A percentile compares a stretch with the other conserved stretches of the same genome.
Evolutionary conservation across 2,888 invertebrate genomes (phyloP).

Genomic region (Chesias legatella): DNA sequence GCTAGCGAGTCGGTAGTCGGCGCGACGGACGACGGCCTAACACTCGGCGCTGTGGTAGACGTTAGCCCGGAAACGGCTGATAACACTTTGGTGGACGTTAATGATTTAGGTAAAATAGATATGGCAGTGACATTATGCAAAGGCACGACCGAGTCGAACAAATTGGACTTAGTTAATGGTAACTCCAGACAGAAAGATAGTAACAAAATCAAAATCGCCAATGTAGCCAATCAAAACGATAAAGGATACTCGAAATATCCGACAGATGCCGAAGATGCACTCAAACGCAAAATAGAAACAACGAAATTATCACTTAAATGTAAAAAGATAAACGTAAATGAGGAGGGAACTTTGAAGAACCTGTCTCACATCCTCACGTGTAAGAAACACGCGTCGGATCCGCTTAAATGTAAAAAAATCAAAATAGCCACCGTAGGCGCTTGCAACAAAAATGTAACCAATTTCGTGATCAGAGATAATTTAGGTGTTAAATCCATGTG

Average conservation of each 20-base stretch:
- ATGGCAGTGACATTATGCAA: no score
- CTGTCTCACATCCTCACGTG: constrained; percentile 3
- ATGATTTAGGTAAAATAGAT: neutral
- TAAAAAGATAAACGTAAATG: constrained; percentile 4
- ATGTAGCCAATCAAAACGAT: neutral
- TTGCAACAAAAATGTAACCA: constrained; percentile 4
- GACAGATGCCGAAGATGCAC: neutral
- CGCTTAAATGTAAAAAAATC: constrained; percentile 12
- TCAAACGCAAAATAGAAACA: neutral
- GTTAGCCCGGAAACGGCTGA: neutral
- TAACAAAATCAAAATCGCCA: constrained; percentile 15
- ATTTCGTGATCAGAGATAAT: constrained; percentile 1
- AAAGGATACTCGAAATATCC: constrained; percentile 4
- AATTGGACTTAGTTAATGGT: neutral
- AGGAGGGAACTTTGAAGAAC: neutral
- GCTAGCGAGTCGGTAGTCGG: no score
- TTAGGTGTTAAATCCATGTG: neutral
- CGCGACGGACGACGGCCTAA: neutral
- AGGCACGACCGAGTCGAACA: neutral
- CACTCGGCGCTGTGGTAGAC: neutral
- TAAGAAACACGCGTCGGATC: constrained; percentile 15
- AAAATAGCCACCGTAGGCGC: constrained; percentile 5
- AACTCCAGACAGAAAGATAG: neutral
- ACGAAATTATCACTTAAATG: neutral
- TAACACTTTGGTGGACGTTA: neutral